Base-by-base conservation (phyloP, 2,113 vertebrate genomes). In the Salvelinus fontinalis region DNA sequence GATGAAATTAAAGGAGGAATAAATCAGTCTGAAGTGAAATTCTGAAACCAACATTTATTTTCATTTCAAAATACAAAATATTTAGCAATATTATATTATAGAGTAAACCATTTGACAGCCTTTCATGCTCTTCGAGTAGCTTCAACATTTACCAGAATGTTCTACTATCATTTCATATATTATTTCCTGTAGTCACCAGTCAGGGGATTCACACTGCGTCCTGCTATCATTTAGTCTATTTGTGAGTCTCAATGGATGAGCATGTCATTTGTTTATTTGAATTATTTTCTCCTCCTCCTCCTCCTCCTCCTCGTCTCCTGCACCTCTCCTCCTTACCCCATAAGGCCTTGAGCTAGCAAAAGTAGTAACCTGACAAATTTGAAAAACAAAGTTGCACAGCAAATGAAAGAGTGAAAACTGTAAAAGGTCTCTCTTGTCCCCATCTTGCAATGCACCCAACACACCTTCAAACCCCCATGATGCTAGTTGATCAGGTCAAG, bases 1-100 rank as follows among this genome's bases (percentile, higher is more conserved):
- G 70, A 8, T 27, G 65, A 49, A 2, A 71, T 75, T 16, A 75
- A 51, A 66, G 1, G 24, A 67, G 75, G 13, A 31, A 48, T 27
- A 79, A 75, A 62, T 75, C 70, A 76, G 31, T 64, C 83, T 22
- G 20, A 76, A 82, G 70, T 84, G 86, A 94, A 92, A 94, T 92
- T 94, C 95, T 94, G 94, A 96, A 97, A 96, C 88, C 94, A 92
- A 97, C 95, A 95, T 95, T 97, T 95, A 95, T 95, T 96, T 86
- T 76, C 91, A 78, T 89, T 92, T 93, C 95, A 92, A 93, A 93
- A 96, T 97, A 97, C 94, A 97, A 97, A 97, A 95, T 95, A 93
- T 92, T 93, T 94, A 92, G 93, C 91, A 93, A 93, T 89, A 87
- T 90, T 91, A 95, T 94, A 95, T 93, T 80, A 81, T 94, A 83